These are phyloP conservation scores for Sula dactylatra DNA, from an alignment of 2,113 vertebrate species.

Conservation along the genomic window DNA sequence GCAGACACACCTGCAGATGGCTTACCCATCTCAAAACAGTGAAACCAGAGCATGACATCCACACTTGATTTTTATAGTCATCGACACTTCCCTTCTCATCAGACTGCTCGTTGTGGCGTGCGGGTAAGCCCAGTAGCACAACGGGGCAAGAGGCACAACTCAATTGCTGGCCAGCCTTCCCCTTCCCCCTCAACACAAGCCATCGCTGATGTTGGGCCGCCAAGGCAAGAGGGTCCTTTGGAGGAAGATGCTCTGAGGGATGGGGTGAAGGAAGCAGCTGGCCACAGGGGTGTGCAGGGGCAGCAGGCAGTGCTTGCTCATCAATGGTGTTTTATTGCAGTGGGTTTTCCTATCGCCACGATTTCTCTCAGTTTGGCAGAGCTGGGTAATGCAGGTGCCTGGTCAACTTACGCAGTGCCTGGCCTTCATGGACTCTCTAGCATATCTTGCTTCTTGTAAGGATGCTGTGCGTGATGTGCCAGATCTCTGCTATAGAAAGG, in stretches of 20 bases:
- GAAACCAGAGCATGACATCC: neutral
- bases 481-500: neutral
- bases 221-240: neutral
- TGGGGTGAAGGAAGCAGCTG: neutral
- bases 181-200: neutral
- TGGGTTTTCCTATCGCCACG: neutral
- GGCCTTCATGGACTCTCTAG: neutral
- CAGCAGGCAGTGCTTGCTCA: accelerated
- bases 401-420: neutral
- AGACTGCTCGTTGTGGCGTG: accelerated
- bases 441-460: neutral
- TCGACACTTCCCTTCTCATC: neutral
- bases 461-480: neutral
- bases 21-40: neutral
- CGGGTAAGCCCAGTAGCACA: accelerated
- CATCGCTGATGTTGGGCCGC: accelerated
- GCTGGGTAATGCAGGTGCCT: neutral
- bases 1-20: neutral
- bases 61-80: neutral
- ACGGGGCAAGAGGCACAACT: neutral
- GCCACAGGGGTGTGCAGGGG: neutral
- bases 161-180: neutral
- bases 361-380: neutral
- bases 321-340: neutral
- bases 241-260: neutral